Evolutionary conservation across 1,140 invertebrate species (phyloP).

Genomic region (Polyergus mexicanus): DNA sequence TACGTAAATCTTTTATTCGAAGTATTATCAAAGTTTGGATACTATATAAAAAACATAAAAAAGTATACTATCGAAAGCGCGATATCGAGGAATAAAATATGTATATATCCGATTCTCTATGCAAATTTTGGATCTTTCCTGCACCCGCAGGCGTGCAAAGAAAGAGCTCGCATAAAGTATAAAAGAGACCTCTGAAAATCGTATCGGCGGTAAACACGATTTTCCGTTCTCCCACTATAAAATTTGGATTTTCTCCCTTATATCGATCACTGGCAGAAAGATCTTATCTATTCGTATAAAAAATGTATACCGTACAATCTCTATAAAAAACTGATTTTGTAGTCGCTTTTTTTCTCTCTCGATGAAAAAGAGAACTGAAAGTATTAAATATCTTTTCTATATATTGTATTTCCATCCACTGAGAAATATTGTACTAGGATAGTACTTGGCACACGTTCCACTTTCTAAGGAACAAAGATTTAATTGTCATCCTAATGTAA

Average conservation of each 20-base stretch:
- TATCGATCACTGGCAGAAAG: background rate
- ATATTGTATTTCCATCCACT: background rate
- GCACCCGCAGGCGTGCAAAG: background rate
- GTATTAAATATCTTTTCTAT: constrained; percentile 35
- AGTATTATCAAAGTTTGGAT: background rate
- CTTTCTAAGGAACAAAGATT: constrained; percentile 35
- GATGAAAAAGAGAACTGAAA: background rate
- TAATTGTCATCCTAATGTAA: constrained; percentile 22
- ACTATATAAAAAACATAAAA: background rate
- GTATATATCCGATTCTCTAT: constrained; percentile 27
- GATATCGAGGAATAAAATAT: constrained; percentile 3
- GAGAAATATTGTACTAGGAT: background rate
- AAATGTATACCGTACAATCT: background rate
- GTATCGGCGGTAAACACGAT: constrained; percentile 19
- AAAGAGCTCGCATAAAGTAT: constrained; percentile 31
- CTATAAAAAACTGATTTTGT: constrained; percentile 7
- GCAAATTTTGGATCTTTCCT: constrained; percentile 32
- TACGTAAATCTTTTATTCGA: constrained; percentile 18
- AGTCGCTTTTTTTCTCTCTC: background rate
- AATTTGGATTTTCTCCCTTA: constrained; percentile 26
- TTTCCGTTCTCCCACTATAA: constrained; percentile 20
- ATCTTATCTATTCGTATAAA: background rate
- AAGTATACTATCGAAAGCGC: constrained; percentile 5
- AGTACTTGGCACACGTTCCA: background rate
- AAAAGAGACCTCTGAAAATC: constrained; percentile 26